Evolutionary conservation across 2,797 vertebrate genomes (phyloP).

Genomic region (Gymnopithys bicolor): DNA sequence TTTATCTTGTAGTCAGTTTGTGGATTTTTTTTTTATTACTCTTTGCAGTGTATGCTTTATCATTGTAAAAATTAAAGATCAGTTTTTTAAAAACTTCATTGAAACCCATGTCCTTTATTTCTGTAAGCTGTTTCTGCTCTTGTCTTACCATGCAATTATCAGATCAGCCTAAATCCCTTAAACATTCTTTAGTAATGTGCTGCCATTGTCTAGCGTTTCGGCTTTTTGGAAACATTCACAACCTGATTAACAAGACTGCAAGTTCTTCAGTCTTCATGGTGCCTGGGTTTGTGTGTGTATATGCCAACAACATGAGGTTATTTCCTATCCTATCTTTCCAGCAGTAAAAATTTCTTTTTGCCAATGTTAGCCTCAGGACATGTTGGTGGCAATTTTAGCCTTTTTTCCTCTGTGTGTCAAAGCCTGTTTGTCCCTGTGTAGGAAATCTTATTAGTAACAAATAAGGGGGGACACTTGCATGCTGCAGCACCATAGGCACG

Average conservation of each 20-base stretch:
- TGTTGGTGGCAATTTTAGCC: neutral
- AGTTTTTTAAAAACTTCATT: neutral
- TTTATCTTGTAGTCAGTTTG: neutral
- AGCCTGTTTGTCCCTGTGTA: neutral
- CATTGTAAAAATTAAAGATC: slow-evolving; percentile 4
- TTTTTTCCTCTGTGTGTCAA: neutral
- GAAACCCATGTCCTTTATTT: neutral
- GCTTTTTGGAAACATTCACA: slow-evolving; percentile 39
- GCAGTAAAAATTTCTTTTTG: neutral
- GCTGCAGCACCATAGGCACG: accelerated
- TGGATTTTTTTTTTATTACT: neutral
- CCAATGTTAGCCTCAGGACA: neutral
- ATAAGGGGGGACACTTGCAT: neutral
- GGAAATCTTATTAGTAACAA: neutral
- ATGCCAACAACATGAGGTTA: neutral
- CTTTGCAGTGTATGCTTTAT: neutral
- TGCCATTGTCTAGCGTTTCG: slow-evolving; percentile 12
- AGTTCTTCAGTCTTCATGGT: slow-evolving; percentile 10
- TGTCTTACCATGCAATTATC: slow-evolving; percentile 17
- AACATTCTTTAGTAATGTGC: slow-evolving; percentile 44
- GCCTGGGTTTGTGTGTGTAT: neutral
- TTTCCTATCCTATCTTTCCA: neutral
- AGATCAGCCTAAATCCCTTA: slow-evolving; percentile 24
- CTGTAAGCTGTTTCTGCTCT: slow-evolving; percentile 5
- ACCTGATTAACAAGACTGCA: neutral